Evolutionary conservation across 2,797 vertebrate species (phyloP).

Genomic region (Tenualosa thibaudeaui): DNA sequence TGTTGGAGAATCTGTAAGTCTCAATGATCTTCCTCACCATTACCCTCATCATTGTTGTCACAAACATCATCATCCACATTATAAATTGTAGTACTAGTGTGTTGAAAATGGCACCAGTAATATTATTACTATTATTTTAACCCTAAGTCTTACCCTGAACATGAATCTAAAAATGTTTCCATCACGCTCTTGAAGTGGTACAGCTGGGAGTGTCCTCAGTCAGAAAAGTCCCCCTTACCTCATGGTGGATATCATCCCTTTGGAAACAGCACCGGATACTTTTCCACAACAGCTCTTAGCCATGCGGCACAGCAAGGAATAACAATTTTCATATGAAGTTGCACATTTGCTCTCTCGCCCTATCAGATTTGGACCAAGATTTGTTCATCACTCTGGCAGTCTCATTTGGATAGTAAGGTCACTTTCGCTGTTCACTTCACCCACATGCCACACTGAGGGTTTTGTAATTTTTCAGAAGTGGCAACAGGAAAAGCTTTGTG

Average conservation of each 20-base stretch:
- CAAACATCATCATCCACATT: not conserved
- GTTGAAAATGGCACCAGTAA: not conserved
- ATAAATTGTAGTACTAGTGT: not conserved
- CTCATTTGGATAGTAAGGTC: not conserved
- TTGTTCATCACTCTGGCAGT: not conserved
- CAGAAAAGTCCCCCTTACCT: slow-evolving; percentile 48
- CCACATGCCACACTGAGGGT: not conserved
- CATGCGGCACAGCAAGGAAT: slow-evolving; percentile 45
- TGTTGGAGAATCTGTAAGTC: not conserved
- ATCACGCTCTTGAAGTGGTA: not conserved
- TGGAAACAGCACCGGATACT: slow-evolving; percentile 65
- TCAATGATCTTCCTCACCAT: not conserved
- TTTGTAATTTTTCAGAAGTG: not conserved
- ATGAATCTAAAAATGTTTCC: not conserved
- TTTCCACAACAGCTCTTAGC: slow-evolving; percentile 68
- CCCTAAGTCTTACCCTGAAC: not conserved
- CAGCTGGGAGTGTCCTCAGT: not conserved
- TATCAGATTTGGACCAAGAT: not conserved
- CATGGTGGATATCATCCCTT: slow-evolving; percentile 58
- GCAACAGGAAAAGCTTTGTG: not conserved
- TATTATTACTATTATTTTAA: not conserved
- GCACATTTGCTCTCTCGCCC: slow-evolving; percentile 21
- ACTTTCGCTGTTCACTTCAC: not conserved
- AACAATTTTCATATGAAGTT: slow-evolving; percentile 69
- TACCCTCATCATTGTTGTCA: not conserved